Conservation (phyloP, 2,113 vertebrate species). For the Dromas ardeola region DNA sequence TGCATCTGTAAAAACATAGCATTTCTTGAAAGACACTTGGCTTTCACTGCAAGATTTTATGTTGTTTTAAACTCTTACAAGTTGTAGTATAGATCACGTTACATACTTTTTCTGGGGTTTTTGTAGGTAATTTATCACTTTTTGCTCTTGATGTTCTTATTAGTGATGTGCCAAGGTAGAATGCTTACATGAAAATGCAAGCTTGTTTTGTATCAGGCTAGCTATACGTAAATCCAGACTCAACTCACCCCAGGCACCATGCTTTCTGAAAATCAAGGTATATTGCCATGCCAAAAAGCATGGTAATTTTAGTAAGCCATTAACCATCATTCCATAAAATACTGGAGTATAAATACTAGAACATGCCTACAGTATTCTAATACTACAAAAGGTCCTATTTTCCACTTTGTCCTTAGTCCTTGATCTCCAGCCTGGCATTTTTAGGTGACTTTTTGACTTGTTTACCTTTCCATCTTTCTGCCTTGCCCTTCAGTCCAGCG, state of each 20-base stretch:
- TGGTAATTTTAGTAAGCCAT: neutral
- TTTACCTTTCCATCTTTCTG: neutral
- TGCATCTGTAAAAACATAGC: neutral
- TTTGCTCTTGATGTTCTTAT: neutral
- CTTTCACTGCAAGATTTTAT: neutral
- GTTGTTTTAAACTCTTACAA: neutral
- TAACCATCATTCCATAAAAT: neutral
- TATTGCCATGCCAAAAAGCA: neutral
- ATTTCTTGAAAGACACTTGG: neutral
- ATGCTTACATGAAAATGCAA: neutral
- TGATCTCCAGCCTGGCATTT: neutral
- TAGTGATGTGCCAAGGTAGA: neutral
- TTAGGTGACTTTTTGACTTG: neutral
- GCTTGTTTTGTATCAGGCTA: neutral
- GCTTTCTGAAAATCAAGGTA: neutral
- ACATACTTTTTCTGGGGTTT: neutral
- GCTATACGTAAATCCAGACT: neutral
- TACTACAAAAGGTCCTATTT: neutral
- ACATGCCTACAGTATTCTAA: neutral
- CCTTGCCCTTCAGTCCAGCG: neutral
- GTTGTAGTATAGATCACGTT: neutral
- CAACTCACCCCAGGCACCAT: neutral
- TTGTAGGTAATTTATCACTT: neutral
- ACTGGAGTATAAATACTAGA: neutral
- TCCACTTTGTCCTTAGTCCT: neutral